Base-by-base conservation (phyloP, 1,140 invertebrate genomes). In the Drosophila tsacasi region DNA sequence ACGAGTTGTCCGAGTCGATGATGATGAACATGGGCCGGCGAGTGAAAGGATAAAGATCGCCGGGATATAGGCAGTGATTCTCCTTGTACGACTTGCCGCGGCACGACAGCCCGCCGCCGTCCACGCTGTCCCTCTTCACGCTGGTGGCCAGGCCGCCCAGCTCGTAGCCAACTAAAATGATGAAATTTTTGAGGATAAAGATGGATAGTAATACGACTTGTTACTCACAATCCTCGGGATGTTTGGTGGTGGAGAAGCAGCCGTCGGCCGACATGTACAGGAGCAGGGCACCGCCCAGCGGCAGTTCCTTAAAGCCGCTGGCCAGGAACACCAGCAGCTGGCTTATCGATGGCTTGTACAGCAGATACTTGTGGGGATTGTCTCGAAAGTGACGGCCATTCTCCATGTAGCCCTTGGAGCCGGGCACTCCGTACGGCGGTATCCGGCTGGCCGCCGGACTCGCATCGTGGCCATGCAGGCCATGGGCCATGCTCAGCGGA, bases 301-400 rank as follows among this genome's bases (percentile, higher is more conserved):
- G 97, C 67, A 99, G 94, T 93, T 99, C 98, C 93, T 98, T 98
- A 93, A 98, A 98, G 74, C 97, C 97, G 78, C 98, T 99, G 39
- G 98, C 97, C 75, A 99, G 94, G 94, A 99, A 99, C 23, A 99
- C 97, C 93, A 98, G 95, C 35, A 99, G 95, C 94, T 99, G 98
- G 93, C 97, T 97, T 85, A 98, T 96, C 52, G 97, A 98, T 46
- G 98, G 98, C 93, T 98, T 99, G 94, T 98, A 99, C 72, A 99
- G 94, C 76, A 99, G 94, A 94, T 99, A 99, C 94, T 99, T 99
- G 94, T 99, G 98, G 17, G 98, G 98, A 95, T 99, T 99, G 92
- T 98, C 97, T 87, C 97, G 94, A 91, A 96, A 95, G 42, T 94
- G 93, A 40, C 95, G 95, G 35, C 96, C 96, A 93, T 97, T 97